Conservation (phyloP, 2,797 vertebrate species). For the Fundulus diaphanus region DNA sequence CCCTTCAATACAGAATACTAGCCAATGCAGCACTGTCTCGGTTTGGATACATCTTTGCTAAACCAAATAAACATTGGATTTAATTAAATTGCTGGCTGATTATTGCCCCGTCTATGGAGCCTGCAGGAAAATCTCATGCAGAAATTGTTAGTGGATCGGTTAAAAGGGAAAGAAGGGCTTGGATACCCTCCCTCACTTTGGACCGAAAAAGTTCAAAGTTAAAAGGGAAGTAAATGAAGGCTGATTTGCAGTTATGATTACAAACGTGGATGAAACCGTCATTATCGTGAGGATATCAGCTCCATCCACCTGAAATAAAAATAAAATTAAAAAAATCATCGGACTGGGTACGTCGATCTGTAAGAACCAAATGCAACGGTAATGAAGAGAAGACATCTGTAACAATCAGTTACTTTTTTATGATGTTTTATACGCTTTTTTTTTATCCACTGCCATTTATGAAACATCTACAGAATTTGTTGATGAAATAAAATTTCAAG, state of each 20-base stretch:
- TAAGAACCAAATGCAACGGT: not conserved
- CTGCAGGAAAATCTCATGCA: not conserved
- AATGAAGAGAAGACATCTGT: not conserved
- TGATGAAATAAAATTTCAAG: not conserved
- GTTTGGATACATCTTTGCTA: not conserved
- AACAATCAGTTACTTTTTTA: not conserved
- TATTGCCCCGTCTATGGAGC: not conserved
- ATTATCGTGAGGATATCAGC: not conserved
- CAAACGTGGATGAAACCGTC: not conserved
- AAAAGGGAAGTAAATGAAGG: not conserved
- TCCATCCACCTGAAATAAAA: not conserved
- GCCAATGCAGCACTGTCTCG: slow-evolving; percentile 2
- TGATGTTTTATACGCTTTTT: not conserved
- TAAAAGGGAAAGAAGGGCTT: not conserved
- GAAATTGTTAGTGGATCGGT: no score
- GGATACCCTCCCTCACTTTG: no score
- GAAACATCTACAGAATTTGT: not conserved
- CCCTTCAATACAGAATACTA: slow-evolving; percentile 72
- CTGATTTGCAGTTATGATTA: not conserved
- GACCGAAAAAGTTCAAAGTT: not conserved
- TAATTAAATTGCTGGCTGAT: not conserved
- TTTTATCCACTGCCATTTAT: not conserved
- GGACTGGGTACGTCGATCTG: not conserved
- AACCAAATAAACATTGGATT: not conserved
- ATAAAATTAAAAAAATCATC: no score